Evolutionary conservation across 2,797 vertebrate species (phyloP), one percentile per base, ranked within the genome.

Genomic region (Anas bahamensis): DNA sequence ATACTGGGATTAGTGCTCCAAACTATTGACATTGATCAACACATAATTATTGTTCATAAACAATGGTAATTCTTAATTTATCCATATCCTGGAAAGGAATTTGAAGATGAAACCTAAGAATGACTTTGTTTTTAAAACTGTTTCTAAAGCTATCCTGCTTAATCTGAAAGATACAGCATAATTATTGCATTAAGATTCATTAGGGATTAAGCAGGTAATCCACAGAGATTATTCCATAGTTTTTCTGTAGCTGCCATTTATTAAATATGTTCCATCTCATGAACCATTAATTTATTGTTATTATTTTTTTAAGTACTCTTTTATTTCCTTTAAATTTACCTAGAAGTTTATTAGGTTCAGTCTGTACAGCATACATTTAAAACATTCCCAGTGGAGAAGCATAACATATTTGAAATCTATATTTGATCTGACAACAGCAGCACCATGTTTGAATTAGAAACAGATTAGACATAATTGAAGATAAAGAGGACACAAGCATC

Each of bases 201-300:
- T 24, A 89, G 86, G 96, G 86, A 74, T 94, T 95, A 96, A 93
- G 63, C 24, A 89, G 79, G 71, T 93, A 95, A 96, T 81, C 89
- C 89, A 69, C 16, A 13, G 86, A 96, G 85, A 85, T 44, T 52
- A 66, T 59, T 82, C 70, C 92, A 74, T 92, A 96, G 93, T 82
- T 95, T 97, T 92, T 94, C 74, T 88, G 95, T 88, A 86, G 79
- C 85, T 97, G 78, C 65, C 68, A 82, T 95, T 97, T 73, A 96
- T 98, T 97, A 96, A 95, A 88, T 93, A 76, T 44, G 92, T 97
- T 97, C 91, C 91, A 90, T 96, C 98, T 98, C 98, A 98, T 98
- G 98, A 99, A 98, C 96, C 98, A 96, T 97, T 97, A 98, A 94
- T 97, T 96, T 98, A 98, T 99, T 98, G 98, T 99, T 98, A 97